These are phyloP conservation scores for Aldabrachelys gigantea DNA, from an alignment of 2,113 vertebrate genomes.

Conservation along the genomic window DNA sequence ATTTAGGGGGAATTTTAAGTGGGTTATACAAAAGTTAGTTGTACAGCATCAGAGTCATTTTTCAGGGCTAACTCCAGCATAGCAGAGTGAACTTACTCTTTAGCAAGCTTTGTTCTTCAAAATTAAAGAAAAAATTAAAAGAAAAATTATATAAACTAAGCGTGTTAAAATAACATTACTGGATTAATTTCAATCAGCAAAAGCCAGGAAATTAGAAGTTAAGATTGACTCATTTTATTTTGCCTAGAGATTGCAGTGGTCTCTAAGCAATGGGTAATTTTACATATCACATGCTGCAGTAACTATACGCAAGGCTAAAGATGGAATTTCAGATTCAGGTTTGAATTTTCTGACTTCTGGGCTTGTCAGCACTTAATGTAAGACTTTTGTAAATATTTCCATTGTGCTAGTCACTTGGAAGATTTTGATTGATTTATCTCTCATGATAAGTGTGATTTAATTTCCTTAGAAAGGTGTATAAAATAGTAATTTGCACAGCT, in stretches of 20 bases:
- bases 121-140: not conserved
- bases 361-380: not conserved
- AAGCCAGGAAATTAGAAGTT: not conserved
- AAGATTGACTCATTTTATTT: not conserved
- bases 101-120: not conserved
- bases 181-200: not conserved
- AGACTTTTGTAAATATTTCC: not conserved
- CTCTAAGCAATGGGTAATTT: not conserved
- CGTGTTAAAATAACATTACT: not conserved
- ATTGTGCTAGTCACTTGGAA: not conserved
- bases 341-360: not conserved
- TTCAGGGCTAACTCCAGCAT: not conserved
- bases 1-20: not conserved
- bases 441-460: not conserved
- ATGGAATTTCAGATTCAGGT: not conserved
- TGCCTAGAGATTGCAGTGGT: not conserved
- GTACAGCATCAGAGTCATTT: not conserved
- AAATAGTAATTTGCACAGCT: not conserved
- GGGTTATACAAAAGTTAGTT: not conserved
- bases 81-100: not conserved
- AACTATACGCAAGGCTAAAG: not conserved
- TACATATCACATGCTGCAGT: not conserved
- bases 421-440: not conserved
- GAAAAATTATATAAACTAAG: not conserved
- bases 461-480: not conserved